Base-by-base conservation (phyloP, 64 coral and sea anemone species). In the Porites australiensis region DNA sequence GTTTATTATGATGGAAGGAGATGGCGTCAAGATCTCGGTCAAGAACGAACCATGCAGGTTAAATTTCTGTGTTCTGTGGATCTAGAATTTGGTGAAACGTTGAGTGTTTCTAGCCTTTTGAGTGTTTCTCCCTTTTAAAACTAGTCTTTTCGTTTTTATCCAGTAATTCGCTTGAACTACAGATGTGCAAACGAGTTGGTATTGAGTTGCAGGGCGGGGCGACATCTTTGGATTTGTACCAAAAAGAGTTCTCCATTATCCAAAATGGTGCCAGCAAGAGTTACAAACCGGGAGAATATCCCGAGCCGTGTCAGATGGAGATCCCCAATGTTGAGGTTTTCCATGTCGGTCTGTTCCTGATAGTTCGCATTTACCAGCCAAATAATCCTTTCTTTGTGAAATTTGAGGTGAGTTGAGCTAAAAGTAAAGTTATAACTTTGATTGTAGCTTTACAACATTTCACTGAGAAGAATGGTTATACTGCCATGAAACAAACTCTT, bases 101-200 rank as follows among this genome's bases (percentile, higher is more conserved):
- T 6, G 19, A 46, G 13, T 74, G 43, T 44, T n/a, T 11, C 68
- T 37, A 37, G 27, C n/a, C n/a, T n/a, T n/a, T 3, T 6, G 19
- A 46, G 13, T 74, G 43, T 44, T n/a, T 11, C 27, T 37, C 27
- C 27, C 1, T 37, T 37, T 37, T 37, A 37, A 37, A 37, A 37
- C 27, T 0, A 37, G 27, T 1, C 48, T 21, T 6, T 76, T 19
- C 54, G 18, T 64, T 37, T 37, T 37, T 43, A 59, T 90, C 65
- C 49, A 88, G 86, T 4, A 75, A 96, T 52, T 96, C 97, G 3
- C 82, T 95, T 21, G 97, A 95, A 45, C 66, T 95, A 60, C 93
- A 96, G 87, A 96, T 94, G 94, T 98, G 97, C 66, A 98, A 98
- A 27, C 94, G 95, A 74, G 88, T 96, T 69, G 95, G 64, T 12